Conservation (phyloP, 2,888 invertebrate species). For the Mallateleia sp. region DNA sequence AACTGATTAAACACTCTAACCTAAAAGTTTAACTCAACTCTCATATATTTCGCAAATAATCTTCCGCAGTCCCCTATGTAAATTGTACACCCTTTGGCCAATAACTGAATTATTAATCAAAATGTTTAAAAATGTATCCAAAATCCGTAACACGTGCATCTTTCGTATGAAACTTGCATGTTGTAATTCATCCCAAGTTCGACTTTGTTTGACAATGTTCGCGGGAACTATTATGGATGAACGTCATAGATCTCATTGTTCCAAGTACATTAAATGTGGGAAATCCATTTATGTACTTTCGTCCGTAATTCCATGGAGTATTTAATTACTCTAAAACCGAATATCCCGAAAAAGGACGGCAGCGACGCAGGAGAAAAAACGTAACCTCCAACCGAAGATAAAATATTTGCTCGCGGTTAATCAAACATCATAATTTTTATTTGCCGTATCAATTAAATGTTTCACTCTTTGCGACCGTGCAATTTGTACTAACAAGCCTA, state of each 20-base stretch:
- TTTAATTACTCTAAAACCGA: constrained; percentile 21
- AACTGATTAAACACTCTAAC: too few species aligned
- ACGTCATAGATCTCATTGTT: constrained; percentile 25
- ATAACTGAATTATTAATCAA: too few species aligned
- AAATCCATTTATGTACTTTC: constrained; percentile 32
- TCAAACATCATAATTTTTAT: constrained; percentile 33
- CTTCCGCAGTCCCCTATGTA: too few species aligned
- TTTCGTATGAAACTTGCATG: neutral
- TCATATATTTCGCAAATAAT: too few species aligned
- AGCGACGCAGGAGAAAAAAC: neutral
- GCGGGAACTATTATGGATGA: neutral
- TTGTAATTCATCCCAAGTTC: constrained; percentile 18
- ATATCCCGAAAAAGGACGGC: neutral
- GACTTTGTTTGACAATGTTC: constrained; percentile 26
- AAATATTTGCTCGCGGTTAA: constrained; percentile 44
- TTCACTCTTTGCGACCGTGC: neutral
- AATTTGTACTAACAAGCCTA: constrained; percentile 17
- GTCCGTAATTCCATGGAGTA: constrained; percentile 9
- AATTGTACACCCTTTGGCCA: too few species aligned
- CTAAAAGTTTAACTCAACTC: too few species aligned
- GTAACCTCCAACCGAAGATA: neutral
- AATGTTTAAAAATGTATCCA: too few species aligned
- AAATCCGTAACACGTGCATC: neutral
- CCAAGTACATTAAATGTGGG: constrained; percentile 19
- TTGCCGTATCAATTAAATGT: constrained; percentile 44